These are phyloP conservation scores for Gymnoscopelus microlampas DNA, from an alignment of 2,797 vertebrate species.

Conservation along the genomic window DNA sequence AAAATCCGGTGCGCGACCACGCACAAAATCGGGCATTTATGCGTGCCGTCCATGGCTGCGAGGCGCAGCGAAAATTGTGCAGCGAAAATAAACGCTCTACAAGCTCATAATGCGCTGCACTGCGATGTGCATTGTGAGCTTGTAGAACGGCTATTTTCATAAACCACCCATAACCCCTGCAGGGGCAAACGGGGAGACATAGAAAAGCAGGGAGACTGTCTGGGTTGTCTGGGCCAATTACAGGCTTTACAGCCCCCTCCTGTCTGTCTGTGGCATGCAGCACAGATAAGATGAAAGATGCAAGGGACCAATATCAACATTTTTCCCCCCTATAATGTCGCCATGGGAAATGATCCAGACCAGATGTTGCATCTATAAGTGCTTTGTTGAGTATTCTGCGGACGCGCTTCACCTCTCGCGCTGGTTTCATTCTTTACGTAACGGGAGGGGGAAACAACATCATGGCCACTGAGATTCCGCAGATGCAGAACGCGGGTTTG, in stretches of 20 bases:
- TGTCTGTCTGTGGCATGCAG: conserved; percentile 70
- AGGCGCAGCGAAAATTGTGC: no score
- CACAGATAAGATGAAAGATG: conserved; percentile 74
- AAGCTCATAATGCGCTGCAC: no score
- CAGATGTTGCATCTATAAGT: conserved; percentile 59
- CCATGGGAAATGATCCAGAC: conserved; percentile 49
- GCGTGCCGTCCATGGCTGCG: no score
- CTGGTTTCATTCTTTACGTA: conserved; percentile 19
- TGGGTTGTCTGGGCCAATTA: conserved; percentile 62
- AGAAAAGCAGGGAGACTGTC: conserved; percentile 58
- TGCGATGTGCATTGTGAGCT: no score
- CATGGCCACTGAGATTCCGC: conserved; percentile 36
- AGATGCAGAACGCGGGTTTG: conserved; percentile 26
- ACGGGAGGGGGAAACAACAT: conserved; percentile 15
- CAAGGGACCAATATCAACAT: conserved; percentile 58
- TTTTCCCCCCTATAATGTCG: conserved; percentile 32
- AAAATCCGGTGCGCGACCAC: neutral
- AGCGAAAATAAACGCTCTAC: no score
- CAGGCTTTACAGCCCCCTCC: conserved; percentile 61
- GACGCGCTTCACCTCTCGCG: conserved; percentile 5
- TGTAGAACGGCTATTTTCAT: no score
- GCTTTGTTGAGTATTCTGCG: conserved; percentile 18
- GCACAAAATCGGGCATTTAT: no score
- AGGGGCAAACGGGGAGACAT: conserved; percentile 41
- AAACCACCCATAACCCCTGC: neutral